These are phyloP conservation scores for Nylanderia fulva DNA, from an alignment of 1,140 invertebrate species.

Conservation along the genomic window DNA sequence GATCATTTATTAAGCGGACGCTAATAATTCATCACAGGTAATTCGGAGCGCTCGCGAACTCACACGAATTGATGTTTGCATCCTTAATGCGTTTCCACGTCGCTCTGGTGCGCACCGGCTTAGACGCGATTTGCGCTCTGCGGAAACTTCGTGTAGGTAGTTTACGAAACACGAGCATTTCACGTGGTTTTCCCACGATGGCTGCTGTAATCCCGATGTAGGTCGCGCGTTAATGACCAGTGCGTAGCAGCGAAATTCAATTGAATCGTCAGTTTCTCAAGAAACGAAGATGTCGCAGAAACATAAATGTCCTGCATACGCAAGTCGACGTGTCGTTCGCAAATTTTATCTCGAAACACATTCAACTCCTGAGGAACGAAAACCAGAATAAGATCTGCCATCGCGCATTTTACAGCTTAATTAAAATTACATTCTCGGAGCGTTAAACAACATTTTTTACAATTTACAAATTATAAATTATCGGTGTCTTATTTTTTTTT, in stretches of 20 bases:
- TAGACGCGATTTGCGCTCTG: conserved; percentile 58
- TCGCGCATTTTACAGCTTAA: not conserved
- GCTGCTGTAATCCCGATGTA: conserved; percentile 23
- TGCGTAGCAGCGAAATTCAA: conserved; percentile 47
- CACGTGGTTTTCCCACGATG: conserved; percentile 26
- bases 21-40: conserved; percentile 58
- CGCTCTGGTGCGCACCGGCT: conserved; percentile 44
- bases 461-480: not conserved
- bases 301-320: not conserved
- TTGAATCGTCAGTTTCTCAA: conserved; percentile 50
- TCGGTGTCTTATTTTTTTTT: not conserved
- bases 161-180: conserved; percentile 59
- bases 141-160: conserved; percentile 58
- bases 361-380: not conserved
- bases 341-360: not conserved
- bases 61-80: conserved; percentile 55
- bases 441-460: not conserved
- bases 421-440: conserved; percentile 3
- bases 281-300: conserved; percentile 10
- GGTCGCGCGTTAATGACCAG: conserved; percentile 58
- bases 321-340: not conserved
- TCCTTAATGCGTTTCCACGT: conserved; percentile 65
- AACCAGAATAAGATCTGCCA: not conserved
- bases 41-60: conserved; percentile 40
- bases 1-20: conserved; percentile 53